These are phyloP conservation scores for Scomber scombrus DNA, from an alignment of 2,113 vertebrate species.

Conservation along the genomic window DNA sequence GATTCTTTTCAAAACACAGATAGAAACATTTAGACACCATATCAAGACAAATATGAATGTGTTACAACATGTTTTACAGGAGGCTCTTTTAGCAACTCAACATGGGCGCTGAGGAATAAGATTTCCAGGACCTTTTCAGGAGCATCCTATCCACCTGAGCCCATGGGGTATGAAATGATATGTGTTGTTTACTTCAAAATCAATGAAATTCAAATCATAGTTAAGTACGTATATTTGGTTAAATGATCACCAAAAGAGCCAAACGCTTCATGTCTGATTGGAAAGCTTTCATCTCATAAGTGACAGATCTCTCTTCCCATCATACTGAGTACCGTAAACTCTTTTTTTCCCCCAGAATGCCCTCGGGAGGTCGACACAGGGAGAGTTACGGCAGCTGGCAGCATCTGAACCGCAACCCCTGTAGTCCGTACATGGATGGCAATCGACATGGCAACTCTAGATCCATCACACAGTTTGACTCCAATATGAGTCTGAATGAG, in stretches of 20 bases:
- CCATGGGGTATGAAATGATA: constrained; percentile 52
- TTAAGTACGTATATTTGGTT: not conserved
- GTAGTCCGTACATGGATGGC: constrained; percentile 66
- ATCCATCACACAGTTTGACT: constrained; percentile 63
- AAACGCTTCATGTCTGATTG: not conserved
- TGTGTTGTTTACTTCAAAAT: not conserved
- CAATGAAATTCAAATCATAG: not conserved
- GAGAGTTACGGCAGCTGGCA: constrained; percentile 71
- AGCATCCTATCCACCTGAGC: constrained; percentile 58
- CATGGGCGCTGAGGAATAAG: constrained; percentile 68
- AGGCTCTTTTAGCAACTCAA: constrained; percentile 66
- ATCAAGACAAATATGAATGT: not conserved
- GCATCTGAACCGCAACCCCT: constrained; percentile 57
- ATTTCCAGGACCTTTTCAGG: constrained; percentile 65
- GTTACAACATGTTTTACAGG: constrained; percentile 58
- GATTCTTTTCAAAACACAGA: not conserved
- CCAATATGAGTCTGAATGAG: constrained; percentile 80
- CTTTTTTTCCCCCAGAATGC: constrained; percentile 50
- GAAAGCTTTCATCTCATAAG: not conserved
- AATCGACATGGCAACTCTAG: constrained; percentile 46
- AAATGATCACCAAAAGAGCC: not conserved
- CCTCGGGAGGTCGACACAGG: constrained; percentile 48
- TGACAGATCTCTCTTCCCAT: constrained; percentile 34
- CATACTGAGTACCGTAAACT: constrained; percentile 35
- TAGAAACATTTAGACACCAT: not conserved